A percentile compares a stretch with the other conserved stretches of the same genome.
These are phyloP conservation scores for Rhinogobio ventralis DNA, from an alignment of 2,797 vertebrate genomes.

Conservation along the genomic window DNA sequence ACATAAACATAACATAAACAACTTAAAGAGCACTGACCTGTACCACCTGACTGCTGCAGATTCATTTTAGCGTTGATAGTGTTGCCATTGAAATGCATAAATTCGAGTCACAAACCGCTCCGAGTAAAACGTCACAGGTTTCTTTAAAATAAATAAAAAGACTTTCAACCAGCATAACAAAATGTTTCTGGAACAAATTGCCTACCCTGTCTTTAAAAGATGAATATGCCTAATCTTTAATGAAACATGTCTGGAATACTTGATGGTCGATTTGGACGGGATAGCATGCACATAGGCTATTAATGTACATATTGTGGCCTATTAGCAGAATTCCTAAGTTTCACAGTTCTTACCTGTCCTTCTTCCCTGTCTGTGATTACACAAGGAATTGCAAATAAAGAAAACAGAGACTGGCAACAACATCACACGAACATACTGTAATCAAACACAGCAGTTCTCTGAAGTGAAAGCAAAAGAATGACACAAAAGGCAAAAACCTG, in stretches of 20 bases:
- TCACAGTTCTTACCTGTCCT: not conserved
- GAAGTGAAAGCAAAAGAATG: not conserved
- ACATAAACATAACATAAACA: no score
- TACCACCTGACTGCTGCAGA: no score
- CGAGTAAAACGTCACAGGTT: no score
- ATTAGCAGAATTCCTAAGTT: not conserved
- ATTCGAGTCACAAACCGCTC: no score
- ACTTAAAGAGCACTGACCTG: no score
- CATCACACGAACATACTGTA: not conserved
- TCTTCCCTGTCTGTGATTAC: not conserved
- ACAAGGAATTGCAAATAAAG: not conserved
- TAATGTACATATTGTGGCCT: no score
- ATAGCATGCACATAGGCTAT: not conserved
- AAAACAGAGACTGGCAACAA: not conserved
- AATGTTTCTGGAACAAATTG: no score
- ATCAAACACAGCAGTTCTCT: not conserved
- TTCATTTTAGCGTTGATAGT: no score
- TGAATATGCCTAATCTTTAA: not conserved
- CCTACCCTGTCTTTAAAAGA: no score
- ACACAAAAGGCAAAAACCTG: not conserved
- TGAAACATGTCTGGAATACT: not conserved
- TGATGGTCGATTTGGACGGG: not conserved
- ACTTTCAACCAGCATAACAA: no score
- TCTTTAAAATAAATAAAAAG: no score
- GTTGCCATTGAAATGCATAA: no score